Conservation (phyloP, 2,888 invertebrate species). For the Baccha elongata region DNA sequence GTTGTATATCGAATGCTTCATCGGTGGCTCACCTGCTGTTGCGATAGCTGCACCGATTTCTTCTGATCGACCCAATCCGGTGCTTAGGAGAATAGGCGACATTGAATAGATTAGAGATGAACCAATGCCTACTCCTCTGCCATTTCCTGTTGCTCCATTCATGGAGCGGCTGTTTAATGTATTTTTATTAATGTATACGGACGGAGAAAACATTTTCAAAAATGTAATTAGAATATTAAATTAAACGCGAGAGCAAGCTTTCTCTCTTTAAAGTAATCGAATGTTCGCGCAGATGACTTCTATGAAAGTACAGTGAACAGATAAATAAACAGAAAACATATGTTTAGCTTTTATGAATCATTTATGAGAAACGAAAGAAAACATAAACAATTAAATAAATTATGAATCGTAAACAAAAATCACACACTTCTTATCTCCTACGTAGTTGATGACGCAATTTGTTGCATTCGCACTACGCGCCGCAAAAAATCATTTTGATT, state of each 20-base stretch:
- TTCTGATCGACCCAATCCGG: constrained; percentile 49
- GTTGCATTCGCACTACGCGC: not conserved
- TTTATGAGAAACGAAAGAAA: constrained; percentile 30
- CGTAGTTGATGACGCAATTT: constrained; percentile 55
- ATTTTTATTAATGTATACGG: constrained; percentile 52
- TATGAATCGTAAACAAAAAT: constrained; percentile 56
- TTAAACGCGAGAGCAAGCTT: constrained; percentile 36
- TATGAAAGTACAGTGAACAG: not conserved
- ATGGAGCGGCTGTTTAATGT: constrained; percentile 37
- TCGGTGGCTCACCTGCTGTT: constrained; percentile 50
- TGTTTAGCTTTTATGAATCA: constrained; percentile 55
- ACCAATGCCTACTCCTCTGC: constrained; percentile 33
- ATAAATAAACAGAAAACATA: constrained; percentile 65
- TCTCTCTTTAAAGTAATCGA: not conserved
- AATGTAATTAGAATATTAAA: constrained; percentile 6
- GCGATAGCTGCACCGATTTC: constrained; percentile 46
- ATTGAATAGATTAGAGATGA: constrained; percentile 53
- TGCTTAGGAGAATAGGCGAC: constrained; percentile 55
- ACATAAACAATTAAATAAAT: no score
- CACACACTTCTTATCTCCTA: constrained; percentile 5
- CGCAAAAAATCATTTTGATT: constrained; percentile 10
- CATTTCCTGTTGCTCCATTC: constrained; percentile 39
- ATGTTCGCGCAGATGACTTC: constrained; percentile 14
- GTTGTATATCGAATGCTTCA: constrained; percentile 25
- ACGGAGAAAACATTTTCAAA: constrained; percentile 60